These are phyloP conservation scores for Australoheros facetus DNA, from an alignment of 2,797 vertebrate genomes.

Conservation along the genomic window DNA sequence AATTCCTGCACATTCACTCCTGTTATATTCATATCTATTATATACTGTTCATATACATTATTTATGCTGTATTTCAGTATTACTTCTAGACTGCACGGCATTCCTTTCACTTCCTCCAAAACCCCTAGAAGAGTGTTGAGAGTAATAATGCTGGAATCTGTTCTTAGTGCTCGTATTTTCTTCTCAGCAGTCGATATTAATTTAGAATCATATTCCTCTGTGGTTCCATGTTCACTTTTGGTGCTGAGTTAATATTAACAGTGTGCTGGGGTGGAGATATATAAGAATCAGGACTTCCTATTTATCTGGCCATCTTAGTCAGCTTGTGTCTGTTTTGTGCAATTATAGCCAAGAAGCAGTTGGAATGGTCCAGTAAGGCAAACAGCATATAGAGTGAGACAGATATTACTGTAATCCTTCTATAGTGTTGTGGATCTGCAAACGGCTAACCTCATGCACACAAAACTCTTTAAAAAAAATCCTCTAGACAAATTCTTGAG, in stretches of 20 bases:
- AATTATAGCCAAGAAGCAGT: conserved; percentile 26
- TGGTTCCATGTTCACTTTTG: conserved; percentile 7
- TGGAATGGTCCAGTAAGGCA: conserved; percentile 7
- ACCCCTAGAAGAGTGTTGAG: background rate
- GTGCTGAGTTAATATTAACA: conserved; percentile 12
- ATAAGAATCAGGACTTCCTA: conserved; percentile 15
- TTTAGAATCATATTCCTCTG: conserved; percentile 9
- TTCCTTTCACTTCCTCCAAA: background rate
- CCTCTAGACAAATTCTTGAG: background rate
- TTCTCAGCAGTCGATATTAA: conserved; percentile 1
- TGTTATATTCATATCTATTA: background rate
- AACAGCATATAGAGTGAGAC: background rate
- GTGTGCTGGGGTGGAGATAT: background rate
- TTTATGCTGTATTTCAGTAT: background rate
- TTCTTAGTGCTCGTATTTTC: conserved; percentile 5
- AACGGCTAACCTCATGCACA: background rate
- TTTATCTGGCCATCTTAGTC: conserved; percentile 45
- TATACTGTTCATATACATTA: background rate
- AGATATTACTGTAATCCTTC: conserved; percentile 3
- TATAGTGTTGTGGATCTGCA: background rate
- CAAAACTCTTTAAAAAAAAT: background rate
- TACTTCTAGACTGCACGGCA: background rate
- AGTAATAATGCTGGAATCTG: background rate
- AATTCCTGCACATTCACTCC: background rate
- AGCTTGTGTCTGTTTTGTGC: conserved; percentile 20